Conservation (phyloP, 2,888 invertebrate species). For the Amphipyra tragopoginis region DNA sequence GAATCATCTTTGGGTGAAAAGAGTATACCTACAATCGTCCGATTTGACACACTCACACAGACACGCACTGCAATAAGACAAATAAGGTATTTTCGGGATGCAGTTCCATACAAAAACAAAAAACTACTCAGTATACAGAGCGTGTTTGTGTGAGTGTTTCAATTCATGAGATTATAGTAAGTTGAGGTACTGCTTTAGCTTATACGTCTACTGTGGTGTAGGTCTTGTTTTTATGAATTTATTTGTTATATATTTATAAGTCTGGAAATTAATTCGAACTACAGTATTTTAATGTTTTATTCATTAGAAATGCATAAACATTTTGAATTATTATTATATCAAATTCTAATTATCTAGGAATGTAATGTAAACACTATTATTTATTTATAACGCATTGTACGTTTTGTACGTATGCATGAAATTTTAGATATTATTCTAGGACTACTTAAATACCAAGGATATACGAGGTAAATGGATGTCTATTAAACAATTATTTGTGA, state of each 20-base stretch:
- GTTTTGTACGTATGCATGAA: slow-evolving; percentile 24
- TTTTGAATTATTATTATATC: slow-evolving; percentile 23
- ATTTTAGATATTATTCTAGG: slow-evolving; percentile 19
- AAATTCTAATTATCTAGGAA: slow-evolving; percentile 17
- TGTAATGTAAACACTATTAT: slow-evolving; percentile 38
- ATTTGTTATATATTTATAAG: slow-evolving; percentile 11
- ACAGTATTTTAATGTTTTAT: slow-evolving; percentile 19
- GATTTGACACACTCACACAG: too few species aligned
- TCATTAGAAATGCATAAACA: slow-evolving; percentile 7
- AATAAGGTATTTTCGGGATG: too few species aligned
- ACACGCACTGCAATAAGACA: too few species aligned
- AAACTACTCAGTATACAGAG: too few species aligned
- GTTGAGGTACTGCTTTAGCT: too few species aligned
- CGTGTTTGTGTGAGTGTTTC: too few species aligned
- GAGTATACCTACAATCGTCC: too few species aligned
- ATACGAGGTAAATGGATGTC: slow-evolving; percentile 39
- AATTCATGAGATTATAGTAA: too few species aligned
- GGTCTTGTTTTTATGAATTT: slow-evolving; percentile 3
- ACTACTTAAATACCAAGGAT: slow-evolving; percentile 25
- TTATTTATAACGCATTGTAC: slow-evolving; percentile 19
- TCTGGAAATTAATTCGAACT: slow-evolving; percentile 8
- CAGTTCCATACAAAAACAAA: too few species aligned
- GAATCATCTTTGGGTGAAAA: too few species aligned
- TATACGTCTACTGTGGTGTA: too few species aligned
- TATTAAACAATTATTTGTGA: slow-evolving; percentile 33